A percentile compares a stretch with the other conserved stretches of the same genome.
Evolutionary conservation across 2,113 vertebrate species (phyloP).

Genomic region (Urocitellus parryii): DNA sequence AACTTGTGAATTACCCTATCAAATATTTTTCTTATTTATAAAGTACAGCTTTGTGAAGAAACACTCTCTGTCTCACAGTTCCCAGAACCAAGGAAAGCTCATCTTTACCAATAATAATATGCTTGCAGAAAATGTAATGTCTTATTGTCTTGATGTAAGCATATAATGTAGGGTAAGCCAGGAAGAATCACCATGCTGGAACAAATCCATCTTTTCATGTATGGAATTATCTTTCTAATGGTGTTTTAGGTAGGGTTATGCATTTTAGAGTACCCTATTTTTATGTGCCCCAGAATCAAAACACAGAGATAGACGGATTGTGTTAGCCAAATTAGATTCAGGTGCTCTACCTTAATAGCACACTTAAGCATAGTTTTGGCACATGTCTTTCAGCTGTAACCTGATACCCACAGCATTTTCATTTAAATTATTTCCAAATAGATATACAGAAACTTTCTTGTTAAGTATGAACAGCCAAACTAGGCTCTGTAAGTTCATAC

Average conservation of each 20-base stretch:
- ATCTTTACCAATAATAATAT: conserved; percentile 40
- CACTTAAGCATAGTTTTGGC: background rate
- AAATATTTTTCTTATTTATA: conserved; percentile 60
- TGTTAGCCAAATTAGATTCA: conserved; percentile 48
- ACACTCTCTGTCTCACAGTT: background rate
- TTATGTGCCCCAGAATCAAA: conserved; percentile 13
- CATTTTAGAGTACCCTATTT: background rate
- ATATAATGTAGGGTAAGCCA: background rate
- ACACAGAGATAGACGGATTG: background rate
- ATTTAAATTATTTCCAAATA: conserved; percentile 71
- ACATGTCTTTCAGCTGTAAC: conserved; percentile 51
- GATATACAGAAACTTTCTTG: conserved; percentile 59
- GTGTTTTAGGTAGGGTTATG: background rate
- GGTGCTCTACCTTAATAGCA: background rate
- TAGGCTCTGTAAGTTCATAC: conserved; percentile 63
- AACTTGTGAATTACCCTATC: conserved; percentile 30
- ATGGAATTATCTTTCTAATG: conserved; percentile 8
- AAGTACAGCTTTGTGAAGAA: conserved; percentile 3
- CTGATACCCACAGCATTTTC: conserved; percentile 42
- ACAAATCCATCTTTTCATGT: conserved; percentile 40
- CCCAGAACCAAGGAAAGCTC: conserved; percentile 33
- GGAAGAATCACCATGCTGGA: background rate
- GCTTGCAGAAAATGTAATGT: background rate
- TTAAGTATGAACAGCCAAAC: conserved; percentile 59
- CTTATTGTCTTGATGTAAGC: conserved; percentile 38